Conservation (phyloP, 2,888 invertebrate species). For the Cephus runcator region DNA sequence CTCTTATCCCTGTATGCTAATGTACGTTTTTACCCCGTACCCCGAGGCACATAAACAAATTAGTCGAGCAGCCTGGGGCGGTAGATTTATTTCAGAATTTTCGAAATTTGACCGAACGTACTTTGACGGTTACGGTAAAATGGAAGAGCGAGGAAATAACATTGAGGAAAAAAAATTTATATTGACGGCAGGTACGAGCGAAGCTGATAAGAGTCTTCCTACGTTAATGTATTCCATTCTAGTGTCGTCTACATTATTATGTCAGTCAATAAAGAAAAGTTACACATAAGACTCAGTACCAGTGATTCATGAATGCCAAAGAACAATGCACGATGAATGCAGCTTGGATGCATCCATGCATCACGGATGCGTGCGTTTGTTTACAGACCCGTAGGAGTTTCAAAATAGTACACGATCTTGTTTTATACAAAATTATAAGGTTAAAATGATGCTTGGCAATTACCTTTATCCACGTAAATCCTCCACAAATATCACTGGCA, state of each 20-base stretch:
- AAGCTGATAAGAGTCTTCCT: background rate
- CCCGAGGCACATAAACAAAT: conserved; percentile 11
- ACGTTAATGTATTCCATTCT: background rate
- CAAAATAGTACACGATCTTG: background rate
- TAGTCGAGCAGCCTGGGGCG: background rate
- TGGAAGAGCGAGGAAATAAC: background rate
- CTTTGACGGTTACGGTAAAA: background rate
- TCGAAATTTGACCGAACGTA: background rate
- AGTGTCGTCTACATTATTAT: background rate
- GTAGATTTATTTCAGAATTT: background rate
- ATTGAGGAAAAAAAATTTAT: background rate
- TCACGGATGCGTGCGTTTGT: background rate
- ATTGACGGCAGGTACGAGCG: background rate
- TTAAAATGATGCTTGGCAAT: background rate
- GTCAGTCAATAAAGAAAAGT: background rate
- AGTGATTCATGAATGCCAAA: background rate
- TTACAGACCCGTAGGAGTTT: background rate
- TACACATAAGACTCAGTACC: background rate
- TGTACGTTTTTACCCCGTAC: background rate
- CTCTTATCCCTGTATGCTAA: background rate
- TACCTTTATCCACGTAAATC: conserved; percentile 17
- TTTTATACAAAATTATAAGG: background rate
- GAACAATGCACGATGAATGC: background rate
- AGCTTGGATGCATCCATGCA: background rate
- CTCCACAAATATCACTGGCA: conserved; percentile 18